Evolutionary conservation across 2,113 vertebrate genomes (phyloP).

Genomic region (Misgurnus mizolepis): DNA sequence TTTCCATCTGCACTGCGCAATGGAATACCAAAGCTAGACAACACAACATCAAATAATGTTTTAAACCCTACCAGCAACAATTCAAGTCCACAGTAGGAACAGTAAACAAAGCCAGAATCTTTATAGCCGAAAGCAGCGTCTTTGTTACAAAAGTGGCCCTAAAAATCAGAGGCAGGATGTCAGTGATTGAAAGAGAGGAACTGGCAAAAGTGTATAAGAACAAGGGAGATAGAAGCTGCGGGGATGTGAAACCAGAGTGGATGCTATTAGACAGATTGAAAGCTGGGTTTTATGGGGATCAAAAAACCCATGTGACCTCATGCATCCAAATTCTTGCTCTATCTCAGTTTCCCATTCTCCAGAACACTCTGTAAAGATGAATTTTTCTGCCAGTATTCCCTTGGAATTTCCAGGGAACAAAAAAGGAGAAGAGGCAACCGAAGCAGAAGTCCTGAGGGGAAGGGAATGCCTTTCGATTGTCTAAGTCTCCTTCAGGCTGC

Average conservation of each 20-base stretch:
- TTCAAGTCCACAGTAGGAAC: neutral
- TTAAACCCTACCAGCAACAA: slow-evolving; percentile 7
- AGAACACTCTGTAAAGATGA: slow-evolving; percentile 48
- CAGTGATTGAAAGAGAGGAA: slow-evolving; percentile 2
- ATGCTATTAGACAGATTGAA: slow-evolving; percentile 63
- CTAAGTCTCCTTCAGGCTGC: slow-evolving; percentile 27
- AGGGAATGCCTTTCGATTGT: slow-evolving; percentile 37
- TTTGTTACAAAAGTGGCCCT: neutral
- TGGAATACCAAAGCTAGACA: slow-evolving; percentile 8
- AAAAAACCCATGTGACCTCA: slow-evolving; percentile 69
- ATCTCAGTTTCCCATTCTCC: slow-evolving; percentile 51
- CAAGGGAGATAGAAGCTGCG: slow-evolving; percentile 38
- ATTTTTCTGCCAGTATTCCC: slow-evolving; percentile 48
- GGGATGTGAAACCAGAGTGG: slow-evolving; percentile 55
- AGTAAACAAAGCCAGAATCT: neutral
- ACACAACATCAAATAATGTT: slow-evolving; percentile 15
- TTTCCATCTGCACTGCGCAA: slow-evolving; percentile 8
- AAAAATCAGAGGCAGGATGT: slow-evolving; percentile 19
- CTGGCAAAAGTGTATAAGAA: slow-evolving; percentile 14
- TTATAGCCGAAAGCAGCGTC: neutral
- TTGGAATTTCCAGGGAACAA: slow-evolving; percentile 45
- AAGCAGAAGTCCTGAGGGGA: slow-evolving; percentile 1
- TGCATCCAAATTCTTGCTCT: slow-evolving; percentile 59
- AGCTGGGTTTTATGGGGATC: slow-evolving; percentile 69
- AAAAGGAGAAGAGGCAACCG: slow-evolving; percentile 35